phyloP scores from a whole-genome alignment of 2,113 vertebrate species.

The Alethe castanea region DNA sequence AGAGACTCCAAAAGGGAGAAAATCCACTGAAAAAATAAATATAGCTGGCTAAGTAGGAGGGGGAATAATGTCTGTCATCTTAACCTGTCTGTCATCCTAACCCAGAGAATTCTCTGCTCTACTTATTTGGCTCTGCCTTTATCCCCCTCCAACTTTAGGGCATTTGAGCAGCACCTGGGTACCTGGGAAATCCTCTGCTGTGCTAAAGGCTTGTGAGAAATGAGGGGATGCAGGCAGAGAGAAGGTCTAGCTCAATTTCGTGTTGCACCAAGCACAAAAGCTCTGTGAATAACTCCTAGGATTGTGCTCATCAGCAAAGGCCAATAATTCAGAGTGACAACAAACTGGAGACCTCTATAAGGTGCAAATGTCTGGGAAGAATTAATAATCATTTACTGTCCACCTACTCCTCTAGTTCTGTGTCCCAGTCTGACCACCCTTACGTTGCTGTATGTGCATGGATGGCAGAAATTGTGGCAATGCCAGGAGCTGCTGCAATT shows the following conservation, averaged over 20 bases:
- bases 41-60: not conserved
- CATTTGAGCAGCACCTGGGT: not conserved
- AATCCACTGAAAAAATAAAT: not conserved
- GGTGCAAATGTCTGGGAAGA: not conserved
- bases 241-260: not conserved
- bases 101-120: not conserved
- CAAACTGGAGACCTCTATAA: not conserved
- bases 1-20: not conserved
- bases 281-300: not conserved
- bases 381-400: not conserved
- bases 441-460: not conserved
- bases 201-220: not conserved
- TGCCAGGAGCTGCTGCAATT: not conserved
- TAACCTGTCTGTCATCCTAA: not conserved
- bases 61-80: constrained; percentile 11
- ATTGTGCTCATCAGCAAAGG: not conserved
- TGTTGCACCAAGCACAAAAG: not conserved
- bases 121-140: not conserved
- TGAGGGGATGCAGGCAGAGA: not conserved
- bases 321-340: not conserved
- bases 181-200: not conserved
- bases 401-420: not conserved
- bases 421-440: not conserved
- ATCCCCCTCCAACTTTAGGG: not conserved
- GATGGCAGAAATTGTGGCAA: not conserved